Evolutionary conservation across 2,797 vertebrate genomes (phyloP).

Genomic region (Chromobotia macracanthus): DNA sequence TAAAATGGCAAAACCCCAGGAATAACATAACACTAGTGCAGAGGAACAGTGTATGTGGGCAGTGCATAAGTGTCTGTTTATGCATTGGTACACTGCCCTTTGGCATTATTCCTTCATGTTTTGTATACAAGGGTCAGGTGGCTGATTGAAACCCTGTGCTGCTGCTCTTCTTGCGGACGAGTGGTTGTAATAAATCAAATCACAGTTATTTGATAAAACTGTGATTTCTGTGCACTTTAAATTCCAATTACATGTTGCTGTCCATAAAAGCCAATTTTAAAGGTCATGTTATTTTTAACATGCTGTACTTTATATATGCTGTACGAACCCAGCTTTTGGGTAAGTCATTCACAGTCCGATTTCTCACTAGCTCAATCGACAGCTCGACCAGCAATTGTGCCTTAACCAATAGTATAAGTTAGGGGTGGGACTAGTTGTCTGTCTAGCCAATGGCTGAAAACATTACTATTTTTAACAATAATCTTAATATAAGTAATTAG

Average conservation of each 20-base stretch:
- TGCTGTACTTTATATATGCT: background rate
- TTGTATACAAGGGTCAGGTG: constrained; percentile 41
- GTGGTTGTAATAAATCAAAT: constrained; percentile 14
- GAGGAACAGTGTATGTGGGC: background rate
- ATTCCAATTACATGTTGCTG: constrained; percentile 5
- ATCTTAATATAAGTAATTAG: no score
- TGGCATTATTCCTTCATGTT: constrained; percentile 28
- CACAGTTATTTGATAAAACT: background rate
- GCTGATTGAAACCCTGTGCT: constrained; percentile 19
- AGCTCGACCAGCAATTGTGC: no score
- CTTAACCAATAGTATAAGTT: no score
- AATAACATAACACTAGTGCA: constrained; percentile 11
- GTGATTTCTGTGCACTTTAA: background rate
- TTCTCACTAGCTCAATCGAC: no score
- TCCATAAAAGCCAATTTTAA: background rate
- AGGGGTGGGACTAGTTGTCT: no score
- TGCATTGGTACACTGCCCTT: constrained; percentile 28
- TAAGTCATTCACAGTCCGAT: background rate
- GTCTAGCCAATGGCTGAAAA: no score
- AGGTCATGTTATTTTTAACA: background rate
- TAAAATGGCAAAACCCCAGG: background rate
- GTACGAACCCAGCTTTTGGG: background rate
- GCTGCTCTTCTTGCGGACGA: background rate
- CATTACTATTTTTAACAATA: no score
- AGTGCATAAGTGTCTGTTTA: constrained; percentile 41